Conservation (phyloP, 2,888 invertebrate genomes). For the Dendrolimus pini region DNA sequence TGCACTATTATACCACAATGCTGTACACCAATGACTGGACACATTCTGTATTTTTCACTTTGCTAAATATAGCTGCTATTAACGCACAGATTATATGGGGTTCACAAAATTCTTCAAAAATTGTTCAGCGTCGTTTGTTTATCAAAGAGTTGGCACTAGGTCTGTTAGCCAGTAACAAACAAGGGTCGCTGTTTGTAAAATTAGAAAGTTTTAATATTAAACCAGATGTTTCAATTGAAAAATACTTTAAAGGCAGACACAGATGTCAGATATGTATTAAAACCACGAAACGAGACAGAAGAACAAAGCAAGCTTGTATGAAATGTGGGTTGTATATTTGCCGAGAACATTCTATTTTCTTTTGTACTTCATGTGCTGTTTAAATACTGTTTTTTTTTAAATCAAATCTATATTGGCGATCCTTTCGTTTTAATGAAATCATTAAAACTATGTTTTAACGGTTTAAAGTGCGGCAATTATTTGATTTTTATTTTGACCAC, state of each 20-base stretch:
- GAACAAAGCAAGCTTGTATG: conserved; percentile 48
- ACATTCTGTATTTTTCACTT: conserved; percentile 53
- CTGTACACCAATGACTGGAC: conserved; percentile 65
- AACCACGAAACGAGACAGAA: conserved; percentile 46
- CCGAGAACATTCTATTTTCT: conserved; percentile 48
- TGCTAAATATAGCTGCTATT: conserved; percentile 59
- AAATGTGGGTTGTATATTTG: conserved; percentile 56
- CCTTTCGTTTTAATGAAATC: neutral
- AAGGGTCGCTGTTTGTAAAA: conserved; percentile 13
- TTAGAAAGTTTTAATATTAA: too few relatives aligned
- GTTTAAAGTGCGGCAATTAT: neutral
- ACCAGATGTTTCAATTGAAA: conserved; percentile 5
- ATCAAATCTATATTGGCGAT: conserved; percentile 2
- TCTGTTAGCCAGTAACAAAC: conserved; percentile 34
- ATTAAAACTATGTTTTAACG: neutral
- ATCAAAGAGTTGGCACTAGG: conserved; percentile 51
- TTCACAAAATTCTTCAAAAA: conserved; percentile 28
- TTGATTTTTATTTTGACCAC: neutral
- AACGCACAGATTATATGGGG: conserved; percentile 66
- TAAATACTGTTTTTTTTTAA: conserved; percentile 1
- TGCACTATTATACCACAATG: conserved; percentile 65
- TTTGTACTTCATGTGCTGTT: conserved; percentile 44
- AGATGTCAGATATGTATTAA: conserved; percentile 46
- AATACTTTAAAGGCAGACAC: conserved; percentile 33
- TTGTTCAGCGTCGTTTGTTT: conserved; percentile 45